Conservation (phyloP, 2,888 invertebrate genomes). For the Clivina fossor region DNA sequence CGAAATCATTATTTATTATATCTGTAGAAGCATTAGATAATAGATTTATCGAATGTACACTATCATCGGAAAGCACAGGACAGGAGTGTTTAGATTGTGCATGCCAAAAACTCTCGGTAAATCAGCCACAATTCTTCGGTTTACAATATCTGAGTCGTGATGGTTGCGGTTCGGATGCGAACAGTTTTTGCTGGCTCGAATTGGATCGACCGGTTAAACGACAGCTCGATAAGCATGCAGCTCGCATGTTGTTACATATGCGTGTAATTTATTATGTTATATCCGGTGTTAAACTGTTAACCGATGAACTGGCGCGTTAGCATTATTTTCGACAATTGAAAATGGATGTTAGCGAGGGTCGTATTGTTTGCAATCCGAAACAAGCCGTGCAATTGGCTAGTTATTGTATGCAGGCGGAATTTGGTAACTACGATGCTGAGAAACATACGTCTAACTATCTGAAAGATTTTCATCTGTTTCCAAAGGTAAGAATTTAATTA, state of each 20-base stretch:
- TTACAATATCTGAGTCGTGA: slow-evolving; percentile 73
- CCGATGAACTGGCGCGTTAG: slow-evolving; percentile 92
- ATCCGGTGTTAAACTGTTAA: slow-evolving; percentile 81
- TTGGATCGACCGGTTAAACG: slow-evolving; percentile 89
- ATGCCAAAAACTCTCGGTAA: slow-evolving; percentile 89
- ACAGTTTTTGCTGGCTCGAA: slow-evolving; percentile 84
- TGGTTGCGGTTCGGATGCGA: slow-evolving; percentile 54
- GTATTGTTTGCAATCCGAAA: slow-evolving; percentile 84
- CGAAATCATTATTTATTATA: slow-evolving; percentile 94
- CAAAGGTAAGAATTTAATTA: slow-evolving; percentile 86
- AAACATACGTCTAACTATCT: slow-evolving; percentile 89
- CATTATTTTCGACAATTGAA: slow-evolving; percentile 96
- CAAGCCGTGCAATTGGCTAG: slow-evolving; percentile 91
- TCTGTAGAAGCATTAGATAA: slow-evolving; percentile 93
- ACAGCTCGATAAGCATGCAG: slow-evolving; percentile 92
- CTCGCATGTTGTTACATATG: slow-evolving; percentile 79
- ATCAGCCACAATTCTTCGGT: slow-evolving; percentile 93
- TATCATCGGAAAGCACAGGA: slow-evolving; percentile 91
- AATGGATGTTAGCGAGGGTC: slow-evolving; percentile 90
- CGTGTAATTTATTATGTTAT: slow-evolving; percentile 94
- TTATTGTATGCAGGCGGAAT: slow-evolving; percentile 95
- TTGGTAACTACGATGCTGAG: slow-evolving; percentile 88
- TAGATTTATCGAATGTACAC: slow-evolving; percentile 90
- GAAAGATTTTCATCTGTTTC: slow-evolving; percentile 87
- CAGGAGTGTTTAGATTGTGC: slow-evolving; percentile 94